Conservation (phyloP, 2,888 invertebrate species). For the Hecatera dysodea region DNA sequence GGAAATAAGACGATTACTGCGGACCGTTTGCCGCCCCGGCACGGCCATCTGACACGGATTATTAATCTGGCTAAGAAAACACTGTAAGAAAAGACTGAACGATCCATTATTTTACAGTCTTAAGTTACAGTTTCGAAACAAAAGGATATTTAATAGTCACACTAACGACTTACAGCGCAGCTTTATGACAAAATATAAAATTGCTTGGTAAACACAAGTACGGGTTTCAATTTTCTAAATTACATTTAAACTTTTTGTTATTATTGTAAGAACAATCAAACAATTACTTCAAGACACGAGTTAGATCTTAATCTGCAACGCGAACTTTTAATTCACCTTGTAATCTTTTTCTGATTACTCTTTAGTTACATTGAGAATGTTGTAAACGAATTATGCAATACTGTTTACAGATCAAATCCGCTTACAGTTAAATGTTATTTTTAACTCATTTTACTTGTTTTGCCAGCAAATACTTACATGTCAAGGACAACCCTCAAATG, state of each 20-base stretch:
- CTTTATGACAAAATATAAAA: not conserved
- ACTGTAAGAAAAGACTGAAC: conserved; percentile 19
- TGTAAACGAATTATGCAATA: conserved; percentile 26
- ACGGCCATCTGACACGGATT: conserved; percentile 61
- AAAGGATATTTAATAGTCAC: conserved; percentile 21
- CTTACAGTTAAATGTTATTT: not conserved
- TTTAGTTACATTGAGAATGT: conserved; percentile 40
- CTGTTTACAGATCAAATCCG: not conserved
- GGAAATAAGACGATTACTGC: conserved; percentile 62
- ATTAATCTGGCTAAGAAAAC: conserved; percentile 64
- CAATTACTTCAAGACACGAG: conserved; percentile 1
- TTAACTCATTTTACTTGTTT: not conserved
- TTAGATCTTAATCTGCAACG: conserved; percentile 25
- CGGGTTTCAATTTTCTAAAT: not conserved
- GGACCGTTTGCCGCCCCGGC: conserved; percentile 41
- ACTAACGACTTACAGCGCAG: not conserved
- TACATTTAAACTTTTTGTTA: not conserved
- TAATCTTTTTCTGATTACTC: conserved; percentile 32
- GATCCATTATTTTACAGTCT: conserved; percentile 42
- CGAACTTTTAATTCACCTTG: conserved; percentile 42
- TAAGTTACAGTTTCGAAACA: conserved; percentile 22
- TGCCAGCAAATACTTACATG: not conserved
- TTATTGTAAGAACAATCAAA: not conserved
- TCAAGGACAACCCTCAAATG: not conserved
- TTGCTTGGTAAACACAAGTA: not conserved